Percentiles rank a stretch among this genome's conserved stretches.
These are phyloP conservation scores for Lottia gigantea DNA, from an alignment of 2,888 invertebrate species.

Conservation along the genomic window DNA sequence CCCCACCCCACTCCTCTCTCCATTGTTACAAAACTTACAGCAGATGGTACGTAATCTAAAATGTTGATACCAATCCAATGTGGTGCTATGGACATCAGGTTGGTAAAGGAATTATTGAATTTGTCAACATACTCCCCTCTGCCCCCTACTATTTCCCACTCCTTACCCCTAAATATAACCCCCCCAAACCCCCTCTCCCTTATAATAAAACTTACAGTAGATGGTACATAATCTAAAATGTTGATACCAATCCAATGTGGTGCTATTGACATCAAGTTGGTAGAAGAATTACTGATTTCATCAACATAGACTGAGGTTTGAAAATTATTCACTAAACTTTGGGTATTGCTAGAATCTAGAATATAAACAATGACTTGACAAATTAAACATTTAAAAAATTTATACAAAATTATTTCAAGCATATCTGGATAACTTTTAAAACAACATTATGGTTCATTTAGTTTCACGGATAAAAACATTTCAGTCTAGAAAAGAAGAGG, in stretches of 20 bases:
- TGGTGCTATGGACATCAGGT: conserved; percentile 20
- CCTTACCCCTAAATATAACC: too few relatives aligned
- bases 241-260: conserved; percentile 31
- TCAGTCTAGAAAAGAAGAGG: too few relatives aligned
- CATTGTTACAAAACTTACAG: conserved; percentile 4
- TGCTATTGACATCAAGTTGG: conserved; percentile 18
- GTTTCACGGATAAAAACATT: too few relatives aligned
- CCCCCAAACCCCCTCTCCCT: too few relatives aligned
- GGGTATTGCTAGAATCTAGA: conserved; percentile 12
- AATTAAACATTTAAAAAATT: too few relatives aligned
- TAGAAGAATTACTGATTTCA: not conserved
- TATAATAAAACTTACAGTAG: conserved; percentile 4
- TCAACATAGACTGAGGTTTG: not conserved
- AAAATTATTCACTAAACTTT: not conserved
- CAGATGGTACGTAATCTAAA: conserved; percentile 1
- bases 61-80: conserved; percentile 32
- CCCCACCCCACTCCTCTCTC: too few relatives aligned
- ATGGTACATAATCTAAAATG: conserved; percentile 14
- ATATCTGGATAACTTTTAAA: too few relatives aligned
- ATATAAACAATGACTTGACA: conserved; percentile 6
- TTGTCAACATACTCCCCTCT: not conserved
- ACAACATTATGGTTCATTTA: too few relatives aligned
- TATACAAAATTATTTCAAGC: too few relatives aligned
- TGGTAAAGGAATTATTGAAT: not conserved
- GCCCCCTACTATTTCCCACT: too few relatives aligned